Conservation (phyloP, 2,797 vertebrate species). For the Anabas testudineus region DNA sequence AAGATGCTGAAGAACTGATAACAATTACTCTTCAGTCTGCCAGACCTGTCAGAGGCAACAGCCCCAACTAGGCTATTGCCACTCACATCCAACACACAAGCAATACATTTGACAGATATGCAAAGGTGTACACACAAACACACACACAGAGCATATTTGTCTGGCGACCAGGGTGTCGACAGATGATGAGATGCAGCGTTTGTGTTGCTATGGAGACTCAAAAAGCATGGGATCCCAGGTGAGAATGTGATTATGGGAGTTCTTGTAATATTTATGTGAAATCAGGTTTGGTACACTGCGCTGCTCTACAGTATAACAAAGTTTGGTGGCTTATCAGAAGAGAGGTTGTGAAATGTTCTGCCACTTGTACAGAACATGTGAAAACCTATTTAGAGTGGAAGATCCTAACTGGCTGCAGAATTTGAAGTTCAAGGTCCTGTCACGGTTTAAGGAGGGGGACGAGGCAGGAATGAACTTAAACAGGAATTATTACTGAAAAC, state of each 20-base stretch:
- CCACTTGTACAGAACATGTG: no score
- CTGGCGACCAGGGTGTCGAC: neutral
- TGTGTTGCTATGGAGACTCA: conserved; percentile 32
- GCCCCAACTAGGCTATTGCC: conserved; percentile 7
- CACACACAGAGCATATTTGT: neutral
- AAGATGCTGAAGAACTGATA: conserved; percentile 28
- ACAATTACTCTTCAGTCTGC: conserved; percentile 29
- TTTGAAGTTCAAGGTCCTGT: no score
- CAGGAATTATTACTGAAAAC: no score
- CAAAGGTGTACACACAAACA: conserved; percentile 9
- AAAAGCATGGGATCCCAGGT: neutral
- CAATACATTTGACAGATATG: conserved; percentile 6
- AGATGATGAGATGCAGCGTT: conserved; percentile 13
- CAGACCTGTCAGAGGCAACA: neutral
- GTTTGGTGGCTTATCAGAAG: no score
- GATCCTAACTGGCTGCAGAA: no score
- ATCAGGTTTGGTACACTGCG: no score
- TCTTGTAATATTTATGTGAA: neutral
- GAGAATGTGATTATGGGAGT: neutral
- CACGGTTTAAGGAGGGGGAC: no score
- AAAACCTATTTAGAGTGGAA: no score
- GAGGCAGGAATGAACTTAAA: no score
- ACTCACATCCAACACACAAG: no score
- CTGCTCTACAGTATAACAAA: no score
- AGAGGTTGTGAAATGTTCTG: no score